Evolutionary conservation across 2,113 vertebrate genomes (phyloP), one percentile per base, ranked within the genome.

Genomic region (Vimba vimba): DNA sequence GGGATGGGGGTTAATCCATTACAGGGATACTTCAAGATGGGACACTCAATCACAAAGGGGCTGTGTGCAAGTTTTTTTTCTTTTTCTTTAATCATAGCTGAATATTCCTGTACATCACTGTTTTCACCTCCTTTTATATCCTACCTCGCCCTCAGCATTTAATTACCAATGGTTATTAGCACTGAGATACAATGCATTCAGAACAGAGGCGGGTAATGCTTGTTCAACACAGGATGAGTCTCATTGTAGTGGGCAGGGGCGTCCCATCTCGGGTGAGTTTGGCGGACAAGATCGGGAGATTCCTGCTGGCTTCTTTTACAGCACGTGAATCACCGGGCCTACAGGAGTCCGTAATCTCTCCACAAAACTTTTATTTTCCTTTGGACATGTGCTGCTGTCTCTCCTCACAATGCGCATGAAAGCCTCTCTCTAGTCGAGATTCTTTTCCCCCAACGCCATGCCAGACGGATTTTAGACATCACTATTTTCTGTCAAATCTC

Each of bases 241-340:
- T 85, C 52, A 87, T 85, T 83, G 87, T 25, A 69, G 85, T 71
- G 75, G 59, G 84, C 84, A 78, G 79, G 88, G 47, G 89, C 82
- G 71, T 79, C 87, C 82, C 86, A 90, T 89, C 90, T 88, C 89
- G 85, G 89, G 87, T 87, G 88, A 91, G 93, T 93, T 92, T 91
- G 91, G 88, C 75, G 83, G 86, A 88, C 90, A 92, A 73, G 92
- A 93, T 95, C 90, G 92, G 90, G 89, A 88, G 85, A 90, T 92
- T 94, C 94, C 94, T 91, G 94, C 94, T 95, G 94, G 93, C 93
- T 94, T 91, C 91, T 94, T 95, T 94, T 95, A 92, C 92, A 89
- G 89, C 71, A 87, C 47, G 90, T 94, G 94, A 95, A 95, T 95
- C 81, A 90, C 88, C 2, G 86, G 89, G 91, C 93, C 93, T 92